These are phyloP conservation scores for Melieria picta DNA, from an alignment of 2,888 invertebrate genomes.

Conservation along the genomic window DNA sequence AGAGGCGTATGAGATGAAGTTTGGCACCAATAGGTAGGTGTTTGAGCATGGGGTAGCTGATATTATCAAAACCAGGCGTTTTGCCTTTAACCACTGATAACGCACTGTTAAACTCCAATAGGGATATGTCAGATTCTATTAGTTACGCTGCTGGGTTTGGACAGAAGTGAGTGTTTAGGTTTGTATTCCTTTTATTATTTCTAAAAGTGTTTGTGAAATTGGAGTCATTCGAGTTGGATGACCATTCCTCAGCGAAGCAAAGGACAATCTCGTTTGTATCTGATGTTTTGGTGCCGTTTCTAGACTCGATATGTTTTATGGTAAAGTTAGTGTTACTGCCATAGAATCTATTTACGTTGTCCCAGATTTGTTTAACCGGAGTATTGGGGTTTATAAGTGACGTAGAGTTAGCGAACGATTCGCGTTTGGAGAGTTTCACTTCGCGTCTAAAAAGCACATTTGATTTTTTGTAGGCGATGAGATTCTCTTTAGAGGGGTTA, in stretches of 20 bases:
- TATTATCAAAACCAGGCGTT: slow-evolving; percentile 1
- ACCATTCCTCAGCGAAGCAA: slow-evolving; percentile 10
- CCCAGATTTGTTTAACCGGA: slow-evolving; percentile 6
- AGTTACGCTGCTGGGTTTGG: background rate
- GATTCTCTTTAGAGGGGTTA: slow-evolving; percentile 5
- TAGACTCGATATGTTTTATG: background rate
- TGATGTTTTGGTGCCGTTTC: too few relatives aligned
- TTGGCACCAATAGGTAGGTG: background rate
- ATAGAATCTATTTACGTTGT: slow-evolving; percentile 13
- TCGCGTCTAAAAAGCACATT: slow-evolving; percentile 23
- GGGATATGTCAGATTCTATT: slow-evolving; percentile 9
- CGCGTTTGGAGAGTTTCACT: slow-evolving; percentile 12
- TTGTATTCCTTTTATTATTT: background rate
- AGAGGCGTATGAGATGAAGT: background rate
- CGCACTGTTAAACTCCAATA: slow-evolving; percentile 7
- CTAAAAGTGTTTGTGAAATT: background rate
- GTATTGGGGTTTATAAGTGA: background rate
- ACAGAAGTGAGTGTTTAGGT: background rate
- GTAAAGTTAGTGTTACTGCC: background rate
- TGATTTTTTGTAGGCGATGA: slow-evolving; percentile 17
- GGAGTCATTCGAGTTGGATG: background rate
- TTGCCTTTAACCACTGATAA: background rate
- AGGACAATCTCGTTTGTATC: slow-evolving; percentile 2
- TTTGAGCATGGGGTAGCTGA: slow-evolving; percentile 11
- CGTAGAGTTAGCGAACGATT: background rate